A percentile compares a stretch with the other conserved stretches of the same genome.
Conservation (phyloP, 2,797 vertebrate species). For the Sebastolobus alascanus region DNA sequence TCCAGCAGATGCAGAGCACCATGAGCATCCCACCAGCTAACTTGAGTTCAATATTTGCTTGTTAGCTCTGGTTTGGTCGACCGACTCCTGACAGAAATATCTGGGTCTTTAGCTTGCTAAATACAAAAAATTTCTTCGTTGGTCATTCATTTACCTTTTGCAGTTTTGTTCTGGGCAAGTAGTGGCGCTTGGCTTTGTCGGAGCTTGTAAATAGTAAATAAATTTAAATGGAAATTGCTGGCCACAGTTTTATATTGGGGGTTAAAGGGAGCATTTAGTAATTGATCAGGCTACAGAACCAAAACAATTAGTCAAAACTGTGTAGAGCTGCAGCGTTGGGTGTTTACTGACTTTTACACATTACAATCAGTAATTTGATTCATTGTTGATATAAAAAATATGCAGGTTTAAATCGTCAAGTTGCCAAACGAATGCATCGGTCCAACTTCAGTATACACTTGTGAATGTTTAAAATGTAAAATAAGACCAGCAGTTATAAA, state of each 20-base stretch:
- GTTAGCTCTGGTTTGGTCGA: not conserved
- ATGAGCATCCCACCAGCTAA: not conserved
- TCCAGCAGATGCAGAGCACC: not conserved
- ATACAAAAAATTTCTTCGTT: not conserved
- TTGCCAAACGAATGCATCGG: conserved; percentile 45
- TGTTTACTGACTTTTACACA: not conserved
- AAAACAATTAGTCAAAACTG: not conserved
- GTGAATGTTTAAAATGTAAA: conserved; percentile 16
- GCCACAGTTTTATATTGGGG: not conserved
- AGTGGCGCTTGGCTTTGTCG: not conserved
- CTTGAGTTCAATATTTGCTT: not conserved
- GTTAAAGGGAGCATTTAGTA: not conserved
- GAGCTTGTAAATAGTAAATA: conserved; percentile 1
- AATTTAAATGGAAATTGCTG: not conserved
- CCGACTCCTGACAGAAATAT: not conserved
- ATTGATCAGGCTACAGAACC: not conserved
- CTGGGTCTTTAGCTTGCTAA: not conserved
- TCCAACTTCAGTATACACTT: conserved; percentile 35
- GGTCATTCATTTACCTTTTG: not conserved
- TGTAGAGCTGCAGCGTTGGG: not conserved
- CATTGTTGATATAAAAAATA: not conserved
- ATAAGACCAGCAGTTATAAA: not conserved
- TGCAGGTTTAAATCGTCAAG: conserved; percentile 26
- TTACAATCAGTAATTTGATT: not conserved
- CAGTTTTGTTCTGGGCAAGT: not conserved